phyloP scores from a whole-genome alignment of 2,113 vertebrate species.

The Enhydra lutris region DNA sequence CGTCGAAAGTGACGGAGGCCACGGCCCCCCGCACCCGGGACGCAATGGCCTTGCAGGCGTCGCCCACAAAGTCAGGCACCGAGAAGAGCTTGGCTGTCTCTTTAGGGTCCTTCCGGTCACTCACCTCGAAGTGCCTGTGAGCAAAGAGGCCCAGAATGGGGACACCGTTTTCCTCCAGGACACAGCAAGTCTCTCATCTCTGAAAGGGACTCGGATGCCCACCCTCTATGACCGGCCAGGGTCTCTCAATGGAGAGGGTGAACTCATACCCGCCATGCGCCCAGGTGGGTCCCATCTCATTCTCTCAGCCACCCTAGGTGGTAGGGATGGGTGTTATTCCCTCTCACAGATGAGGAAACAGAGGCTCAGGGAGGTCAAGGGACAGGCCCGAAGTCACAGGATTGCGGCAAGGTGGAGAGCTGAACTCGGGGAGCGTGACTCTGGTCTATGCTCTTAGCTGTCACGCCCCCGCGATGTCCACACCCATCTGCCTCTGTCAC shows the following conservation, averaged over 20 bases:
- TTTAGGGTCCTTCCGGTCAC: background rate
- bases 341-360: background rate
- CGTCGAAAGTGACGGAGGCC: slow-evolving; percentile 92
- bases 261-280: background rate
- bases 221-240: background rate
- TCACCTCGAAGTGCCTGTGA: slow-evolving; percentile 90
- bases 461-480: too few species aligned
- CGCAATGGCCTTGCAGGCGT: slow-evolving; percentile 92
- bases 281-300: background rate
- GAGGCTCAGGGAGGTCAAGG: background rate
- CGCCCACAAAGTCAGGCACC: slow-evolving; percentile 90
- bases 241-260: background rate
- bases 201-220: background rate
- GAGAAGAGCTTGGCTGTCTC: slow-evolving; percentile 85
- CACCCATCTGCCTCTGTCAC: background rate
- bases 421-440: background rate
- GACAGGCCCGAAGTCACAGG: background rate
- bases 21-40: slow-evolving; percentile 91
- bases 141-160: background rate
- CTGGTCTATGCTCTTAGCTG: background rate
- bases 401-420: background rate
- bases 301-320: background rate
- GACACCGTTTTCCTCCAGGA: background rate
- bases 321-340: background rate
- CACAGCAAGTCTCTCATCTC: background rate